Conservation (phyloP, 2,888 invertebrate species). For the Choreutis nemorana region DNA sequence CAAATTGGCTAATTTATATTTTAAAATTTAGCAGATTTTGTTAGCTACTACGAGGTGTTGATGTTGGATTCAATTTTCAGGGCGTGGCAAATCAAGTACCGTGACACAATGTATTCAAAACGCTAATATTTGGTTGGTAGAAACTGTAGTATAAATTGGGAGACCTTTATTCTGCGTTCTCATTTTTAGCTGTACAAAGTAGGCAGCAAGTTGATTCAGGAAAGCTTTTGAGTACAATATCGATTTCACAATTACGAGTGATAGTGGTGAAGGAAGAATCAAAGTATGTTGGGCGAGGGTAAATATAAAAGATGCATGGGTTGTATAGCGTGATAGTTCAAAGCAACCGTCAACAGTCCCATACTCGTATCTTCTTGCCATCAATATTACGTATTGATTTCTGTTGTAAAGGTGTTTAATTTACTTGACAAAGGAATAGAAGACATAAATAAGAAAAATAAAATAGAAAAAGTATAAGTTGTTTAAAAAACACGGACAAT, state of each 20-base stretch:
- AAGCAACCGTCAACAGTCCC: too few relatives aligned
- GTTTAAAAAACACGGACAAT: too few relatives aligned
- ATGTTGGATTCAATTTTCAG: constrained; percentile 62
- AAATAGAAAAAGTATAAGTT: too few relatives aligned
- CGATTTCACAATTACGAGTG: constrained; percentile 48
- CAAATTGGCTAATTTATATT: too few relatives aligned
- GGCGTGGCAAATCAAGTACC: constrained; percentile 65
- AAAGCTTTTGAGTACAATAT: constrained; percentile 29
- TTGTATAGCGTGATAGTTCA: constrained; percentile 70
- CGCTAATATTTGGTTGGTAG: constrained; percentile 52
- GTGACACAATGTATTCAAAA: constrained; percentile 64
- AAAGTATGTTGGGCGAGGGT: constrained; percentile 66
- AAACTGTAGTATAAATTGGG: constrained; percentile 56
- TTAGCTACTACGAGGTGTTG: constrained; percentile 40
- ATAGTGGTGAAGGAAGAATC: constrained; percentile 51
- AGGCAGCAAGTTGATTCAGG: constrained; percentile 22
- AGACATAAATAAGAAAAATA: too few relatives aligned
- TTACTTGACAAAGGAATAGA: constrained; percentile 6
- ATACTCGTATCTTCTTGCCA: too few relatives aligned
- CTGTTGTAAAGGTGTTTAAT: constrained; percentile 17
- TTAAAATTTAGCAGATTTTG: too few relatives aligned
- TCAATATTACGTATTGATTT: too few relatives aligned
- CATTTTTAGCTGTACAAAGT: constrained; percentile 37
- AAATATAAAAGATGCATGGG: constrained; percentile 66
- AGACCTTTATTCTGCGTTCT: constrained; percentile 39